Percentiles rank a stretch among this genome's conserved stretches.
These are phyloP conservation scores for Aplocera efformata DNA, from an alignment of 2,888 invertebrate genomes.

Conservation along the genomic window DNA sequence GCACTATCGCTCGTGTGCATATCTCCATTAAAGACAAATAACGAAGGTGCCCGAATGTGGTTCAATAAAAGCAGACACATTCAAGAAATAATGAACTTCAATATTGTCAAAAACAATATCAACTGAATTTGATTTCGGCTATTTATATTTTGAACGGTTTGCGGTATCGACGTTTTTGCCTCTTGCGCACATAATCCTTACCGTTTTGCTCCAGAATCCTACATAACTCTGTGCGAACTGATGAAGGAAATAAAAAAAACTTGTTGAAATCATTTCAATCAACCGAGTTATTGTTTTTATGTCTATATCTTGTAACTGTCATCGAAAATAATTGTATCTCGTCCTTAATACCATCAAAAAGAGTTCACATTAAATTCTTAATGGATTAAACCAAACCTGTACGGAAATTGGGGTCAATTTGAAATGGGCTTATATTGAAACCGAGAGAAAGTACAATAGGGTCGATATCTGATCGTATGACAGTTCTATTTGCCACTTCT, in stretches of 20 bases:
- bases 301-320: slow-evolving; percentile 15
- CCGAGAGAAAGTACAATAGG: slow-evolving; percentile 27
- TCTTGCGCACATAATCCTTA: too few species aligned
- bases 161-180: background rate
- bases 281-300: slow-evolving; percentile 7
- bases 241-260: background rate
- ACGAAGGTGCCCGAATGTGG: too few species aligned
- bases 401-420: slow-evolving; percentile 38
- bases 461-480: slow-evolving; percentile 19
- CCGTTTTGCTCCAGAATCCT: slow-evolving; percentile 6
- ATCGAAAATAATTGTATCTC: slow-evolving; percentile 18
- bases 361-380: slow-evolving; percentile 20
- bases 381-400: slow-evolving; percentile 32
- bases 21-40: too few species aligned
- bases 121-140: background rate
- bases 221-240: background rate
- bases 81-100: too few species aligned
- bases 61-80: too few species aligned
- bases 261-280: background rate
- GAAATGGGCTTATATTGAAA: slow-evolving; percentile 26
- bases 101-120: background rate
- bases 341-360: slow-evolving; percentile 23
- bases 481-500: slow-evolving; percentile 18
- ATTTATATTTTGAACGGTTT: background rate
- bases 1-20: too few species aligned